Base-by-base conservation (phyloP, 2,888 invertebrate genomes). In the Venustoraphidia nigricollis region DNA sequence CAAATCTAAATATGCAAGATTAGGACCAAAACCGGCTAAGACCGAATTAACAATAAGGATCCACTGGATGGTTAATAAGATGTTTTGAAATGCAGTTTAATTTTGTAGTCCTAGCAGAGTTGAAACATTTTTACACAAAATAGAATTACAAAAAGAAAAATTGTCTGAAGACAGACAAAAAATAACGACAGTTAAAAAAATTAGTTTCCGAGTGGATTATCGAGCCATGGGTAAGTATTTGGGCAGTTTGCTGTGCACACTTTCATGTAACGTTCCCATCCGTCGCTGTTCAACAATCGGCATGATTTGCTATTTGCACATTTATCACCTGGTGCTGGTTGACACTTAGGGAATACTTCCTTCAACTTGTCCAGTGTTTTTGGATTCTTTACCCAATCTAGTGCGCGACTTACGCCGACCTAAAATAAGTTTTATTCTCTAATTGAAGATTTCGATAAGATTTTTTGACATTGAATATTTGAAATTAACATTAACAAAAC, bases 321-420 rank as follows among this genome's bases (percentile, higher is more conserved):
- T 5, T 27, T 27, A 27, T 27, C 27, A 6, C 27, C 27, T 27
- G 27, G 46, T 1, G 52, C 50, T 13, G 54, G 50, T 27, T 51
- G 57, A 47, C 57, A 52, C 44, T 44, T 53, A 43, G 58, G 57
- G 61, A 61, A 66, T 10, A 60, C 58, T 39, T 42, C 48, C 35
- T 39, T 53, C 53, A 74, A 55, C 45, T 68, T 61, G 2, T 61
- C 51, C 0, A 75, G 14, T 0, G 71, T 65, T 0, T 69, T 58
- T 0, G 79, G 78, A 46, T 74, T 65, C 56, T 68, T 66, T 0
- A 75, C 64, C 77, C 78, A 79, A 41, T 77, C 68, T 8, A 78
- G 59, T 0, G 73, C 75, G 52, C 72, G 70, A 8, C 59, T 56
- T 1, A 67, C 57, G 44, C 66, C 66, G 1, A 70, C 69, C 71